Percentiles rank a stretch among this genome's conserved stretches.
These are phyloP conservation scores for Callopanchax toddi DNA, from an alignment of 2,113 vertebrate genomes.

Conservation along the genomic window DNA sequence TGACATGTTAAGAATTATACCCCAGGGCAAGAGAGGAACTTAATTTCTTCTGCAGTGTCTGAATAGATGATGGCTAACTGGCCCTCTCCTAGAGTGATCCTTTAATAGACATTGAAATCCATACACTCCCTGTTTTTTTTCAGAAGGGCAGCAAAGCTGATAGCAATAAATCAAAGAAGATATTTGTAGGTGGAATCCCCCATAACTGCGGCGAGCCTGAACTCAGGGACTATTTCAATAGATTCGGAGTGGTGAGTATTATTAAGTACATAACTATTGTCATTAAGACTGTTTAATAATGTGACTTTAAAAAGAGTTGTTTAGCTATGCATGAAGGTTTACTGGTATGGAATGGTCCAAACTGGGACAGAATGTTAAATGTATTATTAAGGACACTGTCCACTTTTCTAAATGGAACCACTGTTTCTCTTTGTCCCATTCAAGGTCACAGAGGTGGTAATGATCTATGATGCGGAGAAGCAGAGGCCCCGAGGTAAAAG, in stretches of 20 bases:
- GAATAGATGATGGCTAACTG: slow-evolving; percentile 72
- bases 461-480: slow-evolving; percentile 99
- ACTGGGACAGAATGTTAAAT: slow-evolving; percentile 49
- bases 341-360: slow-evolving; percentile 10
- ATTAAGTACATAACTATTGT: slow-evolving; percentile 23
- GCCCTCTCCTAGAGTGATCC: slow-evolving; percentile 51
- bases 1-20: slow-evolving; percentile 78
- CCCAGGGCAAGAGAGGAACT: slow-evolving; percentile 71
- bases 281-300: slow-evolving; percentile 43
- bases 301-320: slow-evolving; percentile 53
- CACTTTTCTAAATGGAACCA: slow-evolving; percentile 65
- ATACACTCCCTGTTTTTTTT: slow-evolving; percentile 72
- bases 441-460: slow-evolving; percentile 99
- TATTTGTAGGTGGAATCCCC: slow-evolving; percentile 99
- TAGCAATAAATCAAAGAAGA: slow-evolving; percentile 99
- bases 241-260: slow-evolving; percentile 98
- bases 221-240: slow-evolving; percentile 99
- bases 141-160: slow-evolving; percentile 97
- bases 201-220: slow-evolving; percentile 99
- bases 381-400: slow-evolving; percentile 22
- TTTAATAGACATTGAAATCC: slow-evolving; percentile 64
- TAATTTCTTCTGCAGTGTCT: slow-evolving; percentile 71
- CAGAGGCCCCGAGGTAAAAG: slow-evolving; percentile 99
- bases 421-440: slow-evolving; percentile 77
- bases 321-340: slow-evolving; percentile 18